Base-by-base conservation (phyloP, 1,140 invertebrate species). In the Hycleus cichorii region DNA sequence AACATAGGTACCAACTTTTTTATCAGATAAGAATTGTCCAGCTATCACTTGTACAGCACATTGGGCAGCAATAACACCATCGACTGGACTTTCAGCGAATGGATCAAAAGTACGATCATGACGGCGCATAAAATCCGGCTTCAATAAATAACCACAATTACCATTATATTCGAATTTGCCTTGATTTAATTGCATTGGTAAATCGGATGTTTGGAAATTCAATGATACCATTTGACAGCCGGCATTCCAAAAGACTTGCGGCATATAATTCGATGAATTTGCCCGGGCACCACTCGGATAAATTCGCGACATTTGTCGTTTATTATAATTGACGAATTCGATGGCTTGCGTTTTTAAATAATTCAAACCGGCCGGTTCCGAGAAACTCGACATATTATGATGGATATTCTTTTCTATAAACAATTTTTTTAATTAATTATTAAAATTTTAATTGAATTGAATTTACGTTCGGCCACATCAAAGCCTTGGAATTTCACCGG, bases 141-240 rank as follows among this genome's bases (percentile, higher is more conserved):
- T 99, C 51, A 99, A 78, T 9, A 99, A 78, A 77, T 97, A 99
- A 3, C 97, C 95, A 69, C 86, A 95, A 68, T 91, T 92, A 18
- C 94, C 95, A 72, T 97, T 97, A 72, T 97, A 97, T 75, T 99
- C 97, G 78, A 99, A 99, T 81, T 99, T 99, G 60, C 97, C 97
- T 80, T 98, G 96, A 78, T 99, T 99, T 54, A 99, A 78, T 78
- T 99, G 97, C 95, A 99, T 98, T 9, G 95, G 95, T 59, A 99
- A 79, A 81, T 99, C 97, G 10, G 96, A 87, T 9, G 97, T 99
- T 84, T 99, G 97, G 78, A 99, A 99, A 80, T 99, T 99, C n/a
- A 99, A 79, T 0, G 97, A 96, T 9, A 99, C 97, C 97, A 99
- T 98, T 79, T 93, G 90, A 70, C 90, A 92, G 57, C 90, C 90